Percentiles rank a stretch among this genome's conserved stretches.
phyloP scores from a whole-genome alignment of 2,888 invertebrate genomes.

The Bimastos eiseni region DNA sequence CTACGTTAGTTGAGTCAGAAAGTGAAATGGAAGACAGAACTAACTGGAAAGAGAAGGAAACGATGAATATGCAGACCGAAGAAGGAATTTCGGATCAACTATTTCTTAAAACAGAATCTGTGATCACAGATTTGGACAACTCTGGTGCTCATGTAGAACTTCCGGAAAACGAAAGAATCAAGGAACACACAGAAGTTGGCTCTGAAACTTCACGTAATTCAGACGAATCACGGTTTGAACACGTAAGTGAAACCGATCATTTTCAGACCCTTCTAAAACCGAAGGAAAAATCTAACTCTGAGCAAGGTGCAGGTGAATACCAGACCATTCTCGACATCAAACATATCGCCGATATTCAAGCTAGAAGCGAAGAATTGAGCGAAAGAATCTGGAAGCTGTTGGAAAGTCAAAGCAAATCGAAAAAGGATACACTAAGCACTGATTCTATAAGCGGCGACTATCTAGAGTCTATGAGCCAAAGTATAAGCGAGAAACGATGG shows the following conservation, averaged over 20 bases:
- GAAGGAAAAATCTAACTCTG: not conserved
- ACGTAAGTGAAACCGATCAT: not conserved
- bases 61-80: not conserved
- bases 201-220: not conserved
- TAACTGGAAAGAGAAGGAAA: not conserved
- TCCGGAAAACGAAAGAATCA: not conserved
- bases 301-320: not conserved
- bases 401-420: not conserved
- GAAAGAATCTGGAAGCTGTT: not conserved
- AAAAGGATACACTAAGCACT: not conserved
- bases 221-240: not conserved
- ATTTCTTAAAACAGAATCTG: not conserved
- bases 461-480: not conserved
- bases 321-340: not conserved
- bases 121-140: not conserved
- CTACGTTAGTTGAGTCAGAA: not conserved
- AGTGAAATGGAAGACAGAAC: not conserved
- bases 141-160: not conserved
- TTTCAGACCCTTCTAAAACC: not conserved
- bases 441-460: not conserved
- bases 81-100: not conserved
- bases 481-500: not conserved
- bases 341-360: not conserved
- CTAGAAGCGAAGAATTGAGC: not conserved
- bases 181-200: not conserved